These are phyloP conservation scores for Acleris holmiana DNA, from an alignment of 2,888 invertebrate genomes.

Conservation along the genomic window DNA sequence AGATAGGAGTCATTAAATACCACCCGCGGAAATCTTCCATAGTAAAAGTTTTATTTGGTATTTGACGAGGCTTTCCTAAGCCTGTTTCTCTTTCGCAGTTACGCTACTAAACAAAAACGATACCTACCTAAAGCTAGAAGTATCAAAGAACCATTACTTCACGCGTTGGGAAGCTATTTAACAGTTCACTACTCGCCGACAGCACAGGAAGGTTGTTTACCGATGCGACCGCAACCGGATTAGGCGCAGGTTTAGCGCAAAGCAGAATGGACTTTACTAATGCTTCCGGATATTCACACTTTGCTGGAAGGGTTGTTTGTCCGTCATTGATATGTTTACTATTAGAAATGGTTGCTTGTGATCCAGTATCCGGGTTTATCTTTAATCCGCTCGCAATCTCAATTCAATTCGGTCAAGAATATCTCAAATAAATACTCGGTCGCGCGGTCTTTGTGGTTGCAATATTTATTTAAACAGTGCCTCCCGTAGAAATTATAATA, in stretches of 20 bases:
- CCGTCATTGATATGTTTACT: constrained; percentile 25
- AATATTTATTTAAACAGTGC: too few relatives aligned
- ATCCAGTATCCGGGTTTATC: too few relatives aligned
- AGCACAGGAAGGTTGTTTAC: not conserved
- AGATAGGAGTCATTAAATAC: too few relatives aligned
- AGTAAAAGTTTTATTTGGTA: too few relatives aligned
- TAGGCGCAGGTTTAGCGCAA: not conserved
- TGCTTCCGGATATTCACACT: constrained; percentile 22
- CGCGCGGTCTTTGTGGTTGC: too few relatives aligned
- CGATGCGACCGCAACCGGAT: not conserved
- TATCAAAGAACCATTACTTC: not conserved
- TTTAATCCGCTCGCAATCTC: too few relatives aligned
- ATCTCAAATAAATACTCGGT: too few relatives aligned
- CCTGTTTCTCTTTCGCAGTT: too few relatives aligned
- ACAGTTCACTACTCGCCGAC: not conserved
- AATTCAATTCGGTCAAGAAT: too few relatives aligned
- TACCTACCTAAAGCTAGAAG: not conserved
- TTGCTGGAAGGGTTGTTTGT: constrained; percentile 27
- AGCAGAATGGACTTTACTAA: not conserved
- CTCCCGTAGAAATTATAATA: too few relatives aligned
- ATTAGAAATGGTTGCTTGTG: not conserved
- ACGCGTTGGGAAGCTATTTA: not conserved
- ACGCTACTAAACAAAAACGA: not conserved
- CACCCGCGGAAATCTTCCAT: too few relatives aligned
- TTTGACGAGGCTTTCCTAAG: too few relatives aligned